Base-by-base conservation (phyloP, 2,797 vertebrate genomes). In the Moxostoma hubbsi region DNA sequence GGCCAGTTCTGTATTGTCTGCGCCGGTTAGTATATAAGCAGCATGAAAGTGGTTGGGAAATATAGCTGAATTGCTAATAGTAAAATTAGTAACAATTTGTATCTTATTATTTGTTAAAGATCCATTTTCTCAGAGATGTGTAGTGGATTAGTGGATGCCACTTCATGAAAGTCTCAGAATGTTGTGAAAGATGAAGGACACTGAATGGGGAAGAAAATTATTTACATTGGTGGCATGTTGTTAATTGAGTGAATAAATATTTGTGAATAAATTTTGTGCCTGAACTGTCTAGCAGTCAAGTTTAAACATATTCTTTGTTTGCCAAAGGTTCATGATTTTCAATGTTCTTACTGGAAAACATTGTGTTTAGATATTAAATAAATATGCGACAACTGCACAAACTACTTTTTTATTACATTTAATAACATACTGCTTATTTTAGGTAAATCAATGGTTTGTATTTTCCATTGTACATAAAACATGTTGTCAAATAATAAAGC, bases 1-100 rank as follows among this genome's bases (percentile, higher is more conserved):
- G 86, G 96, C 97, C 86, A 99, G 98, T 89, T 99, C 98, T 10
- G 97, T 95, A 67, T 98, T 96, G 68, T 99, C 98, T 8, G 98
- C 96, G 63, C 98, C 98, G 83, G 96, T 99, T 88, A 99, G 98
- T 89, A 98, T 99, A 93, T 99, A 96, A 70, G 57, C 51, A 53
- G 62, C 7, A 68, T 9, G 36, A 36, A 92, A 68, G 64, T 16
- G 70, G 79, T 59, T 75, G 68, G 51, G 59, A 36, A 75, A 66
- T 36, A 46, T 87, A 82, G 74, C 89, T 90, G 85, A 87, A 70
- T 79, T 86, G 57, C 67, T 72, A 59, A 73, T 74, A 10, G 7
- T 79, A 49, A 61, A 71, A 73, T 54, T 12, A 55, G 64, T 64
- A 63, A 49, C 10, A 45, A 36, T 36, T 4, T 36, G 36, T 36